Percentiles rank a stretch among this genome's conserved stretches.
These are phyloP conservation scores for Daboia siamensis DNA, from an alignment of 2,113 vertebrate genomes.

Conservation along the genomic window DNA sequence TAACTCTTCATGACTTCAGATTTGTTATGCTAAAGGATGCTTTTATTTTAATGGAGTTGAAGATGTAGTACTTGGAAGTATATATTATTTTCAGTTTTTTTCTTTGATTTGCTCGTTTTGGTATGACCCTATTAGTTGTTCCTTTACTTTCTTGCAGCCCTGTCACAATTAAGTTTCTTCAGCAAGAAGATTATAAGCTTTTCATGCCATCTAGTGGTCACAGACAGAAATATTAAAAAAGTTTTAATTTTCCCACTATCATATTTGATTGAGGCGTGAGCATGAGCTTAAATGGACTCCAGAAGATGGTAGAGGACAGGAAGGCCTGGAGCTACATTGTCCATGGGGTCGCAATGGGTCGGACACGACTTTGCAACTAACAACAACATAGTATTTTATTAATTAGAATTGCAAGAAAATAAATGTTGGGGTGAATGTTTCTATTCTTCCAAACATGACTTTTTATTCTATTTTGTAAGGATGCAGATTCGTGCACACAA, in stretches of 20 bases:
- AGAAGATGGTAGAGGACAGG: too few relatives aligned
- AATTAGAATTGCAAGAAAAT: background rate
- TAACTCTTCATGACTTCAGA: background rate
- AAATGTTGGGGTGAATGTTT: background rate
- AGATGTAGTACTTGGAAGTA: background rate
- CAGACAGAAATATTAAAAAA: background rate
- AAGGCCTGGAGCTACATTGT: too few relatives aligned
- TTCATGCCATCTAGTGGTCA: constrained; percentile 58
- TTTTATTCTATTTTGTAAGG: background rate
- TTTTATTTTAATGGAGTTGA: background rate
- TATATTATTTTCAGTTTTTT: accelerated
- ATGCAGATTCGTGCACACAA: background rate
- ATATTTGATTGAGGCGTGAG: background rate
- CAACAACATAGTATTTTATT: background rate
- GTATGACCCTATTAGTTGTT: background rate
- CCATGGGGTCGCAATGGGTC: too few relatives aligned
- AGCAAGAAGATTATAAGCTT: constrained; percentile 24
- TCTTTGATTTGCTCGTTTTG: background rate
- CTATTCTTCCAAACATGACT: background rate
- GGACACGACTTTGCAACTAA: too few relatives aligned
- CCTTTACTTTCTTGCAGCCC: background rate
- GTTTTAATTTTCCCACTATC: background rate
- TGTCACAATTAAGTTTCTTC: background rate
- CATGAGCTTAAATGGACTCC: too few relatives aligned
- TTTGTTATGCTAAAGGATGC: accelerated